Conservation (phyloP, 2,113 vertebrate species). For the Xenopus tropicalis region DNA sequence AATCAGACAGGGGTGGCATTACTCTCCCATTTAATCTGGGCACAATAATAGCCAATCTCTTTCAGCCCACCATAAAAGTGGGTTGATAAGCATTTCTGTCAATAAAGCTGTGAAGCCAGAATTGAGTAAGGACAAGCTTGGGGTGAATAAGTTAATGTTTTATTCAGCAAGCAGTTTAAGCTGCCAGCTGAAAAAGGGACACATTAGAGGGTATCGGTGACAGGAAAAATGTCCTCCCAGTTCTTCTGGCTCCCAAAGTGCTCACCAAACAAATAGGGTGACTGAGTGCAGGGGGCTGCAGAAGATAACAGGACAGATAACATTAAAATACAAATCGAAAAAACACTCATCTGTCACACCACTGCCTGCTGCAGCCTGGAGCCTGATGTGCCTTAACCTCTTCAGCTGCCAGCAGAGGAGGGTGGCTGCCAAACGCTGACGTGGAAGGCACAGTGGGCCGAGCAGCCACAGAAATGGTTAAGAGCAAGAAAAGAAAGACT, state of each 20-base stretch:
- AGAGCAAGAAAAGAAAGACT: not conserved
- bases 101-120: constrained; percentile 85
- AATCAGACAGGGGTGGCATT: constrained; percentile 99
- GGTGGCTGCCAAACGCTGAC: not conserved
- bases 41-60: constrained; percentile 98
- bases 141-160: constrained; percentile 96
- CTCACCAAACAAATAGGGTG: constrained; percentile 79
- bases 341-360: constrained; percentile 52
- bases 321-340: constrained; percentile 55
- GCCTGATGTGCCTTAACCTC: constrained; percentile 35
- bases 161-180: constrained; percentile 98
- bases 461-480: not conserved
- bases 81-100: constrained; percentile 89
- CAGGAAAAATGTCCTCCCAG: constrained; percentile 98
- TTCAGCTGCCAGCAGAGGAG: not conserved
- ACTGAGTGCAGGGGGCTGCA: constrained; percentile 67
- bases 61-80: constrained; percentile 91
- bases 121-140: constrained; percentile 82
- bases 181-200: constrained; percentile 93
- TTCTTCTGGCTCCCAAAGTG: constrained; percentile 98
- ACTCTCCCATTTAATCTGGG: constrained; percentile 99
- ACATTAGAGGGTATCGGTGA: constrained; percentile 98
- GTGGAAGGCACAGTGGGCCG: not conserved
- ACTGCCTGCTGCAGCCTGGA: constrained; percentile 38
- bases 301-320: constrained; percentile 62